A percentile compares a stretch with the other conserved stretches of the same genome.
These are phyloP conservation scores for Solen grandis DNA, from an alignment of 1,140 invertebrate species.

Conservation along the genomic window DNA sequence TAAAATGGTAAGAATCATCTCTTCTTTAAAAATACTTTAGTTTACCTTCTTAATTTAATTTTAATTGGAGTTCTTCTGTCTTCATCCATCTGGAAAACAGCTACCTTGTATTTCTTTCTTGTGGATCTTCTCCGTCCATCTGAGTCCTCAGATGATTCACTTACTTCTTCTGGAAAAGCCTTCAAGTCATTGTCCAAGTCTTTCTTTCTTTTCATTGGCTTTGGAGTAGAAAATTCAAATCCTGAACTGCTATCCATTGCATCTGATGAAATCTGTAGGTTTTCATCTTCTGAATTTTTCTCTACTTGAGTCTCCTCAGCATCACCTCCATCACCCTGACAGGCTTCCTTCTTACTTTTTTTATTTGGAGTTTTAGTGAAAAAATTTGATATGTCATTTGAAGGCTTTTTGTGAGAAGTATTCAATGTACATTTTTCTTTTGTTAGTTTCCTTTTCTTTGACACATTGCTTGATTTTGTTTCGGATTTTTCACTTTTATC, in stretches of 20 bases:
- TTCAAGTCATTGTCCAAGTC: slow-evolving; percentile 11
- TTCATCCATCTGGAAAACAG: slow-evolving; percentile 51
- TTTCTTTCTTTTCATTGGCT: neutral
- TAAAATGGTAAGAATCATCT: no score
- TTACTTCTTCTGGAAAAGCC: neutral
- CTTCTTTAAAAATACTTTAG: no score
- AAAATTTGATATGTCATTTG: neutral
- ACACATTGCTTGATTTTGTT: neutral
- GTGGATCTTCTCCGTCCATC: slow-evolving; percentile 10
- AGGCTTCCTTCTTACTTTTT: neutral
- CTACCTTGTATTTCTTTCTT: slow-evolving; percentile 51
- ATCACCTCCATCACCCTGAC: neutral
- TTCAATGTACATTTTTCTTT: slow-evolving; percentile 2
- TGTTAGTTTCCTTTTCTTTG: neutral
- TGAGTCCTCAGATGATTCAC: neutral
- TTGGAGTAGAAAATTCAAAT: slow-evolving; percentile 32
- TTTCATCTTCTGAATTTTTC: neutral
- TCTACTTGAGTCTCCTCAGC: neutral
- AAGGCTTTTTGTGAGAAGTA: neutral
- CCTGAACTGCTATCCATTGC: slow-evolving; percentile 14
- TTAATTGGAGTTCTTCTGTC: slow-evolving; percentile 54
- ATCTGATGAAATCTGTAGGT: neutral
- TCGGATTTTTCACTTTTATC: neutral
- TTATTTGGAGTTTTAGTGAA: neutral
- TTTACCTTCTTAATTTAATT: slow-evolving; percentile 51